phyloP scores from a whole-genome alignment of 2,797 vertebrate genomes.

The Sphenodon punctatus region DNA sequence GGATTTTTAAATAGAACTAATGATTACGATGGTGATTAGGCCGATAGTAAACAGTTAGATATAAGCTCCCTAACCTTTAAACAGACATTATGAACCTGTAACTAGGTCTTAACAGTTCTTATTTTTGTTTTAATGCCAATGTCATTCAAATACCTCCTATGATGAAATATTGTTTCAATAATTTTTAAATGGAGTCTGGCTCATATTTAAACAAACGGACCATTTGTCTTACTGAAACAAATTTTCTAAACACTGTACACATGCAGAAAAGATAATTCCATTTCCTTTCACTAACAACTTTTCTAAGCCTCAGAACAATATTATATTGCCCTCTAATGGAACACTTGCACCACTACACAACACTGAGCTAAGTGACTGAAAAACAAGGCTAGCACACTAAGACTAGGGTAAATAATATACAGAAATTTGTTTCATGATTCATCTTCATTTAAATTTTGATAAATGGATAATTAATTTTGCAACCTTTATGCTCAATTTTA shows the following conservation, averaged over 20 bases:
- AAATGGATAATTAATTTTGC: background rate
- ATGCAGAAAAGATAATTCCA: accelerated
- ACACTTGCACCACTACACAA: slow-evolving; percentile 60
- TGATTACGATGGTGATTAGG: too few species aligned
- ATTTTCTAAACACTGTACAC: background rate
- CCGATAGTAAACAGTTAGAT: too few species aligned
- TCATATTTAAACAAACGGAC: background rate
- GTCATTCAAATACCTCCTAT: background rate
- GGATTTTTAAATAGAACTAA: too few species aligned
- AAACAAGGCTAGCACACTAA: too few species aligned
- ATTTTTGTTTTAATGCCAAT: background rate
- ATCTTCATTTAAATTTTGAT: background rate
- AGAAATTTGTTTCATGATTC: too few species aligned
- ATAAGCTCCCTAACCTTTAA: too few species aligned
- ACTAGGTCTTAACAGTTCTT: too few species aligned
- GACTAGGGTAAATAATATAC: too few species aligned
- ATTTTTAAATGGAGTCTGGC: background rate
- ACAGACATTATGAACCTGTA: too few species aligned
- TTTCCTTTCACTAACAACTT: background rate
- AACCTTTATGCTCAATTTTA: background rate
- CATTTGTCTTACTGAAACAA: background rate
- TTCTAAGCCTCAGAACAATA: slow-evolving; percentile 48
- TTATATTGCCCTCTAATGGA: slow-evolving; percentile 76
- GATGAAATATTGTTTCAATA: background rate
- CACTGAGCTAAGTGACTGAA: too few species aligned